phyloP scores from a whole-genome alignment of 1,140 invertebrate genomes.

The Pissodes strobi region DNA sequence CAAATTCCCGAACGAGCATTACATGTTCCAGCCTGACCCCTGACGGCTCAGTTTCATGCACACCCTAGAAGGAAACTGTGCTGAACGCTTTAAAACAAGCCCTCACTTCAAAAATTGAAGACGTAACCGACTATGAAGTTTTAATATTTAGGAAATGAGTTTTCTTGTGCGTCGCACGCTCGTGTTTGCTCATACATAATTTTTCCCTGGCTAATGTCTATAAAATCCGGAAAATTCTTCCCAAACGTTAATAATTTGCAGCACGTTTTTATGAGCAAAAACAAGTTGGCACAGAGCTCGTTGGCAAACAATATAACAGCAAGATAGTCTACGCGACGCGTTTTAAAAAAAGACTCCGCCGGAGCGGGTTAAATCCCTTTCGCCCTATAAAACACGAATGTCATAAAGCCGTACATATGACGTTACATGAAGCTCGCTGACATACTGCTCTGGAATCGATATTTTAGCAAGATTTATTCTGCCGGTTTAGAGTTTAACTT shows the following conservation, averaged over 20 bases:
- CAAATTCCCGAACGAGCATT: no score
- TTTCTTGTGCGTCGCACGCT: no score
- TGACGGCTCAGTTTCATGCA: no score
- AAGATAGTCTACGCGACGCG: not conserved
- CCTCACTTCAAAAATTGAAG: no score
- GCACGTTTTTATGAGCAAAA: not conserved
- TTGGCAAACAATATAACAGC: conserved; percentile 6
- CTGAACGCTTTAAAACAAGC: no score
- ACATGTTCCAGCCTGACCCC: no score
- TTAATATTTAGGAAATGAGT: no score
- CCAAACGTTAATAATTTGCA: not conserved
- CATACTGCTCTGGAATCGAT: conserved; percentile 20
- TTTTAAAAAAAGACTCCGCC: conserved; percentile 7
- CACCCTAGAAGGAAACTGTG: no score
- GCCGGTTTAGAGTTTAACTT: conserved; percentile 11
- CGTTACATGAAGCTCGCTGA: conserved; percentile 20
- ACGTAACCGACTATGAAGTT: no score
- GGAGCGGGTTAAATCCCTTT: conserved; percentile 24
- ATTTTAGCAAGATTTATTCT: conserved; percentile 18
- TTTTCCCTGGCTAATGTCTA: no score
- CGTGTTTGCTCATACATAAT: no score
- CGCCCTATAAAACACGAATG: conserved; percentile 27
- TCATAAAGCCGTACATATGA: conserved; percentile 24
- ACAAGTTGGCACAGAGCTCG: not conserved
- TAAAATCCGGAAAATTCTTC: no score